Evolutionary conservation across 2,113 vertebrate genomes (phyloP).

Genomic region (Acanthisitta chloris): DNA sequence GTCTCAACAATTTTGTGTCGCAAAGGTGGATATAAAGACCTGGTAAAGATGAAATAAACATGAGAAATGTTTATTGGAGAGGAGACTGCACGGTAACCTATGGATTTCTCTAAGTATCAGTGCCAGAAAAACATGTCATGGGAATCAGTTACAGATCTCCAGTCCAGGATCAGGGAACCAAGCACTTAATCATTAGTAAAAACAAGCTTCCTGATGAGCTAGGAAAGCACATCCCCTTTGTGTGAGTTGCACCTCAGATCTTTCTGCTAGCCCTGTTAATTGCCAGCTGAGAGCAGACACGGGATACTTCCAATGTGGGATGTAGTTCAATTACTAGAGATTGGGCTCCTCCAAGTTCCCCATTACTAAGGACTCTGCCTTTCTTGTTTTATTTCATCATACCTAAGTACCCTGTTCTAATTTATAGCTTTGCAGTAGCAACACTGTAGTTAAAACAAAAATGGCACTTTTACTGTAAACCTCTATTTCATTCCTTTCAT

Average conservation of each 20-base stretch:
- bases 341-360: not conserved
- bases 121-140: not conserved
- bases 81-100: not conserved
- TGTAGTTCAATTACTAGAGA: not conserved
- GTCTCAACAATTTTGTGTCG: not conserved
- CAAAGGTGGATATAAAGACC: not conserved
- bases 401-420: not conserved
- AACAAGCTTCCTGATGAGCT: not conserved
- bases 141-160: not conserved
- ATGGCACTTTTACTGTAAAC: not conserved
- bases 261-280: not conserved
- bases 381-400: not conserved
- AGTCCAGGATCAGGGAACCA: not conserved
- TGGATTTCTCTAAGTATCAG: not conserved
- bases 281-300: not conserved
- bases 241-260: not conserved
- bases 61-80: not conserved
- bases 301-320: not conserved
- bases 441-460: constrained; percentile 9
- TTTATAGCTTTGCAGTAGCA: constrained; percentile 23
- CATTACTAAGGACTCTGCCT: not conserved
- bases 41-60: not conserved
- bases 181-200: not conserved
- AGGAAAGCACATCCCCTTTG: not conserved
- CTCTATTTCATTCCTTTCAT: constrained; percentile 37